Conservation (phyloP, 2,797 vertebrate species). For the Carcharodon carcharias region DNA sequence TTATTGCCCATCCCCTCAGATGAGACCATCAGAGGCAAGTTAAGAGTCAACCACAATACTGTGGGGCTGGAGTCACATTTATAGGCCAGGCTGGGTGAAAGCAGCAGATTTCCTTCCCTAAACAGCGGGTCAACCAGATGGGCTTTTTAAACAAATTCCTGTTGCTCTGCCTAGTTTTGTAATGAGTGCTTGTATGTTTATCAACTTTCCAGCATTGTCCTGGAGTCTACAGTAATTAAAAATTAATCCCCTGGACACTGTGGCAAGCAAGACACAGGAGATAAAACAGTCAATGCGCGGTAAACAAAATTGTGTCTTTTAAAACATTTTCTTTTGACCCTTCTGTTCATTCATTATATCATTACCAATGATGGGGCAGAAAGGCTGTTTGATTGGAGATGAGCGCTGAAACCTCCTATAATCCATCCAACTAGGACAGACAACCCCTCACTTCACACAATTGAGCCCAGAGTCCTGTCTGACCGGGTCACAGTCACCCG, state of each 20-base stretch:
- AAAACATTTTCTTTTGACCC: not conserved
- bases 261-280: not conserved
- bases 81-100: not conserved
- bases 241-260: not conserved
- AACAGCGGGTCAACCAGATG: not conserved
- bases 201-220: not conserved
- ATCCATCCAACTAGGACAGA: not conserved
- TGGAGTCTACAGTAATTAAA: not conserved
- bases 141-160: not conserved
- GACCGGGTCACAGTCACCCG: not conserved
- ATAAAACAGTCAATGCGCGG: not conserved
- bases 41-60: not conserved
- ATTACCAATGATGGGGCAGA: too few species aligned
- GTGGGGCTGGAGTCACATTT: not conserved
- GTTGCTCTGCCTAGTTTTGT: not conserved
- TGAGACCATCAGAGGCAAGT: not conserved
- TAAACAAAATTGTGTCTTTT: not conserved
- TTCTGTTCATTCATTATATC: not conserved
- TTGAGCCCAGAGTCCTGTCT: not conserved
- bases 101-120: too few species aligned
- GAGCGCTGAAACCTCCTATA: not conserved
- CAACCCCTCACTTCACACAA: not conserved
- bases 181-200: not conserved
- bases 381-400: too few species aligned
- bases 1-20: not conserved